phyloP scores from a whole-genome alignment of 1,140 invertebrate species.

The Streblospio benedicti region DNA sequence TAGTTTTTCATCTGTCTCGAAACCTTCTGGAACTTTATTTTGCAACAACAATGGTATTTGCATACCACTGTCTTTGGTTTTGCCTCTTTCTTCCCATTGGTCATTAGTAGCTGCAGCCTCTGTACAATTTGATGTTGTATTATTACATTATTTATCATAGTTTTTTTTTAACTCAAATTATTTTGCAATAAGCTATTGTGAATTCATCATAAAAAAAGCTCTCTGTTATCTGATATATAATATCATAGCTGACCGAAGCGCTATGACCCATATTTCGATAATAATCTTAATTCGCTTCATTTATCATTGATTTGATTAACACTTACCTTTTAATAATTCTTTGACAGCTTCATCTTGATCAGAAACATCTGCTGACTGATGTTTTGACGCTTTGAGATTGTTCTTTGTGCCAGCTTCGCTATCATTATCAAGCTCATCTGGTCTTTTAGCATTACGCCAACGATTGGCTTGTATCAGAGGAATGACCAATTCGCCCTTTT shows the following conservation, averaged over 20 bases:
- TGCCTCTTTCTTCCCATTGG: slow-evolving; percentile 31
- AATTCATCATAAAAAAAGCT: not conserved
- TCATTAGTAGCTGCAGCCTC: slow-evolving; percentile 35
- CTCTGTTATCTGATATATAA: slow-evolving; percentile 1
- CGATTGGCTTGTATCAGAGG: slow-evolving; percentile 45
- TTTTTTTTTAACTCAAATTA: slow-evolving; percentile 3
- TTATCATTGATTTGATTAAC: no score
- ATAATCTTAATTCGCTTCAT: no score
- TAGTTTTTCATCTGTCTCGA: slow-evolving; percentile 49
- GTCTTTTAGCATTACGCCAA: slow-evolving; percentile 27
- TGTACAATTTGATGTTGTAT: slow-evolving; percentile 9
- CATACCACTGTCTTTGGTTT: slow-evolving; percentile 23
- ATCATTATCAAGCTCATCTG: slow-evolving; percentile 16
- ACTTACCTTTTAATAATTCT: slow-evolving; percentile 36
- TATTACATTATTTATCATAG: not conserved
- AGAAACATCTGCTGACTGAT: slow-evolving; percentile 19
- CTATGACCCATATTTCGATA: no score
- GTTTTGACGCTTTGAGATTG: slow-evolving; percentile 8
- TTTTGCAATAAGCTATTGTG: not conserved
- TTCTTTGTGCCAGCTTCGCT: no score
- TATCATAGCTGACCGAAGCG: not conserved
- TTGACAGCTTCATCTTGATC: slow-evolving; percentile 35
- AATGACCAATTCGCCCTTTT: slow-evolving; percentile 44
- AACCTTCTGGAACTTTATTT: slow-evolving; percentile 49
- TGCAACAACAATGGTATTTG: slow-evolving; percentile 47